Evolutionary conservation across 2,113 vertebrate genomes (phyloP), one percentile per base, ranked within the genome.

Genomic region (Stigmatopora argus): DNA sequence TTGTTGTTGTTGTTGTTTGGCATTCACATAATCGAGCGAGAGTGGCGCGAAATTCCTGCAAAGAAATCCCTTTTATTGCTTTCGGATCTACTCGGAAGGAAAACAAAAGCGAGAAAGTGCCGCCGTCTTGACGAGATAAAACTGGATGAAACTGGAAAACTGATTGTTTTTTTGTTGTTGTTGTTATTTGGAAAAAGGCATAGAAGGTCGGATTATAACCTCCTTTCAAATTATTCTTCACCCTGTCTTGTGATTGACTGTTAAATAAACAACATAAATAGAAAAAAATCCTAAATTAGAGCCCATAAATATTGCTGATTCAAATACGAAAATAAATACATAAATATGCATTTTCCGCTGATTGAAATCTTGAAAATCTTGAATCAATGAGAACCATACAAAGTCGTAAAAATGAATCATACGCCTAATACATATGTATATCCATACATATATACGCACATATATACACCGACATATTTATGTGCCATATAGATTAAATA

Each of bases 41-140:
- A 89, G 90, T 82, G 92, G 92, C 90, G 90, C 86, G 88, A 66
- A 92, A 92, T 92, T 94, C 90, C 92, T 92, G 90, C 80, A 87
- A 91, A 93, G 7, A 15, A 45, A 94, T 92, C 85, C 92, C 85
- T 9, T 92, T 96, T 97, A 96, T 99, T 99, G 95, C 96, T 98
- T 94, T 91, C 92, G 94, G 94, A 90, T 92, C 91, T 93, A 90
- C 91, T 91, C 92, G 91, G 87, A 90, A 91, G 86, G 83, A 87
- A 74, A 74, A 17, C 80, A 89, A 77, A 74, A 75, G 18, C 62
- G 46, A 53, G 26, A 46, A 48, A 21, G 23, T 38, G 78, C 60
- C 64, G 74, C 86, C 89, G 89, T 91, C 87, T 41, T 31, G 64
- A 67, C 70, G 41, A 73, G 66, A 67, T 41, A 48, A 78, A 74